Evolutionary conservation across 2,797 vertebrate species (phyloP), one percentile per base, ranked within the genome.

Genomic region (Manis crassicaudata): DNA sequence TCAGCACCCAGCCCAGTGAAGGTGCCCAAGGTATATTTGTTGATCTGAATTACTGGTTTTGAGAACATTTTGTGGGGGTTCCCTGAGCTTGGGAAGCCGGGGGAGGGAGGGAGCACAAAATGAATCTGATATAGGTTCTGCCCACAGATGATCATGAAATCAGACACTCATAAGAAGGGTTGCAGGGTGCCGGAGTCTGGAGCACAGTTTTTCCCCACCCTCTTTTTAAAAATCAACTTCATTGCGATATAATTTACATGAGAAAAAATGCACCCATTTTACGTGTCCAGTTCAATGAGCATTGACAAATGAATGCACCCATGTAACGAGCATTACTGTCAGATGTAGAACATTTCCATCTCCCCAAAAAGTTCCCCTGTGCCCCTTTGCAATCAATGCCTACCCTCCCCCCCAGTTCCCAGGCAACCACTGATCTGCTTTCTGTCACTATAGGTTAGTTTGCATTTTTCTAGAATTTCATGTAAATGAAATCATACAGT

Each of bases 381-480:
- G 70, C 40, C 68, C 77, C 83, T 79, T 54, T 21, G 83, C 17
- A 68, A 56, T 29, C 80, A 32, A 1, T 27, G 35, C 52, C 90
- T 5, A 1, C 56, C 75, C 29, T 52, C 68, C 12, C 9, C 13
- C 37, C 56, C 7, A 1, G 21, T 86, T 95, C 88, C 92, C 58
- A 92, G 65, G 73, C 85, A 88, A 90, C 92, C 83, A 54, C n/a
- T 79, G 80, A 79, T 95, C 96, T 90, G 94, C 73, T 96, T 97
- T 95, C 84, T 86, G 84, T 96, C 88, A 75, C 90, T 90, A n/a
- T 54, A 82, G 68, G 90, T 95, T 95, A 82, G 72, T 86, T 94
- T 92, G 76, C 58, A 52, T 96, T 94, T 91, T 95, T 88, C 95
- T 92, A 92, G 94, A 95, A 93, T 92, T 82, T 96, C 76, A 60